Percentiles rank a stretch among this genome's conserved stretches.
Conservation (phyloP, 1,140 invertebrate genomes). For the Thalassaphorura encarpata region DNA sequence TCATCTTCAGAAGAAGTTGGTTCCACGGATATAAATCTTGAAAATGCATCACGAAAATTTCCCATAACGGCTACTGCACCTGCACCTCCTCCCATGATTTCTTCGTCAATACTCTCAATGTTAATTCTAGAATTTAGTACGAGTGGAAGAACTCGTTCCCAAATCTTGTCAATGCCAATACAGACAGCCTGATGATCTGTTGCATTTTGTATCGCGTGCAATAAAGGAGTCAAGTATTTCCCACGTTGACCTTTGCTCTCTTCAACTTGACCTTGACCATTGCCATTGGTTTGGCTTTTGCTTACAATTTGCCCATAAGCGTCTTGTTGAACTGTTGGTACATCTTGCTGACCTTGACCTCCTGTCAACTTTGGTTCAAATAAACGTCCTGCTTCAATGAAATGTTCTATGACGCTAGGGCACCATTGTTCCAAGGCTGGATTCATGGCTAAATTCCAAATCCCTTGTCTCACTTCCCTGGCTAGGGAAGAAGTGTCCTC, state of each 20-base stretch:
- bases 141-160: conserved; percentile 9
- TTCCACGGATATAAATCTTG: conserved; percentile 30
- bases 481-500: conserved; percentile 14
- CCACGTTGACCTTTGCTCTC: too few species aligned
- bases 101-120: too few species aligned
- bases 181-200: conserved; percentile 17
- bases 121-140: conserved; percentile 1
- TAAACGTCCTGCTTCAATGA: not conserved
- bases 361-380: conserved; percentile 7
- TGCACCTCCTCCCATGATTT: too few species aligned
- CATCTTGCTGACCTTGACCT: not conserved
- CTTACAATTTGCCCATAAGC: not conserved
- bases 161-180: conserved; percentile 7
- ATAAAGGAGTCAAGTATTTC: not conserved
- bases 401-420: conserved; percentile 8
- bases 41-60: conserved; percentile 25
- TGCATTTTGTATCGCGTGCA: conserved; percentile 25
- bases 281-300: conserved; percentile 12
- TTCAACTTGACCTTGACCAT: too few species aligned
- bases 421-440: conserved; percentile 6
- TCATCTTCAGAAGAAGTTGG: conserved; percentile 26
- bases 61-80: too few species aligned
- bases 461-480: conserved; percentile 12
- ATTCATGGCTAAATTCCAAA: conserved; percentile 13
- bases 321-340: not conserved